Conservation (phyloP, 1,140 invertebrate species). For the Paraescarpia echinospica region DNA sequence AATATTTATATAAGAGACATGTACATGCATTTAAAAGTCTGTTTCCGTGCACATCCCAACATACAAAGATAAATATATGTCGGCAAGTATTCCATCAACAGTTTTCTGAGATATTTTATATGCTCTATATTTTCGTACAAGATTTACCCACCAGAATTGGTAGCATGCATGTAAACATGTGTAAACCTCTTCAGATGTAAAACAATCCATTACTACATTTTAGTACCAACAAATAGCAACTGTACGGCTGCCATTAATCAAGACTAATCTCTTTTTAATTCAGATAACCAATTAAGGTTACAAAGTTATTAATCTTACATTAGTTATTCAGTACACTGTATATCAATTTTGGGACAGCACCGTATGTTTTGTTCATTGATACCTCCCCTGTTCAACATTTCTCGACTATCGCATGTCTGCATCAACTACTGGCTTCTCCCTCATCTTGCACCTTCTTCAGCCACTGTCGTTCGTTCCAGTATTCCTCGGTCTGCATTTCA, state of each 20-base stretch:
- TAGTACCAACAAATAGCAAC: not conserved
- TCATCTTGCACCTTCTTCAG: not conserved
- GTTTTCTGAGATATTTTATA: not conserved
- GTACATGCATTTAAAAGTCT: not conserved
- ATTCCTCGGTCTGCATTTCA: constrained; percentile 93
- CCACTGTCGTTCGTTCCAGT: constrained; percentile 68
- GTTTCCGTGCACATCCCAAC: not conserved
- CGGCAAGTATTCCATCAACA: not conserved
- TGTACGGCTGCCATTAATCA: not conserved
- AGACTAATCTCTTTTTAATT: too few species aligned
- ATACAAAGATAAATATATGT: not conserved
- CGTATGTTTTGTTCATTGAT: not conserved
- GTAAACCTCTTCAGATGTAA: not conserved
- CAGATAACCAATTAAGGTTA: too few species aligned
- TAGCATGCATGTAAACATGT: not conserved
- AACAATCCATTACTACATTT: not conserved
- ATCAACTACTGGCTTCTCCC: not conserved
- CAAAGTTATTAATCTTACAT: too few species aligned
- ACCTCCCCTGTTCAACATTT: not conserved
- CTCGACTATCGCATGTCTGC: not conserved
- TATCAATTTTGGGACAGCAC: not conserved
- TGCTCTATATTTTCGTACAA: not conserved
- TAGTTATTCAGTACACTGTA: not conserved
- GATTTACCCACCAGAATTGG: not conserved
- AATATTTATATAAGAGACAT: not conserved